These are phyloP conservation scores for Phoebastria nigripes DNA, from an alignment of 2,797 vertebrate genomes.

Conservation along the genomic window DNA sequence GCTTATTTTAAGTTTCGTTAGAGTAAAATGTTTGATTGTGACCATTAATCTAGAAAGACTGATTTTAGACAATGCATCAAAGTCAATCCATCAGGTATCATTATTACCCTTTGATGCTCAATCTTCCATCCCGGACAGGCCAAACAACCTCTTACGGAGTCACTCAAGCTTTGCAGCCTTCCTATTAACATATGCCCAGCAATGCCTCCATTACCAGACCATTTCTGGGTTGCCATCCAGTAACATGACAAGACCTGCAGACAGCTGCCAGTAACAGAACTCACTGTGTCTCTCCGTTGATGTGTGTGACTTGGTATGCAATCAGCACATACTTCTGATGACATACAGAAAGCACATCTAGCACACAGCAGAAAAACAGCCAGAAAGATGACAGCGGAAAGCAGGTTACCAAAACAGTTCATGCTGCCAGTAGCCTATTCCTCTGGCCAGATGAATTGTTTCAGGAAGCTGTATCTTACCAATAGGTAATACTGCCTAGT, in stretches of 20 bases:
- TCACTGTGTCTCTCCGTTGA: accelerated
- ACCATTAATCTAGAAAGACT: background rate
- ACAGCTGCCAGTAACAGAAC: background rate
- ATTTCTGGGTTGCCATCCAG: background rate
- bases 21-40: background rate
- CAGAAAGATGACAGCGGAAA: background rate
- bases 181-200: background rate
- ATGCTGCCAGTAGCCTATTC: background rate
- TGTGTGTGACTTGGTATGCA: background rate
- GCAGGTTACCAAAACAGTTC: background rate
- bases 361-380: background rate
- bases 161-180: background rate
- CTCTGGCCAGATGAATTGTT: background rate
- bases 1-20: background rate
- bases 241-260: background rate
- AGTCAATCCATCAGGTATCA: background rate
- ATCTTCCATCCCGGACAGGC: background rate
- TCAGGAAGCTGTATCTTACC: background rate
- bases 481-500: background rate
- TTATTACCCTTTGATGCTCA: background rate
- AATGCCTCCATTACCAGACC: background rate
- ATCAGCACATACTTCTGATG: background rate
- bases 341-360: background rate
- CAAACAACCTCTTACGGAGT: background rate
- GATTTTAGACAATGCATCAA: background rate